Conservation (phyloP, 2,797 vertebrate species). For the Manis javanica region DNA sequence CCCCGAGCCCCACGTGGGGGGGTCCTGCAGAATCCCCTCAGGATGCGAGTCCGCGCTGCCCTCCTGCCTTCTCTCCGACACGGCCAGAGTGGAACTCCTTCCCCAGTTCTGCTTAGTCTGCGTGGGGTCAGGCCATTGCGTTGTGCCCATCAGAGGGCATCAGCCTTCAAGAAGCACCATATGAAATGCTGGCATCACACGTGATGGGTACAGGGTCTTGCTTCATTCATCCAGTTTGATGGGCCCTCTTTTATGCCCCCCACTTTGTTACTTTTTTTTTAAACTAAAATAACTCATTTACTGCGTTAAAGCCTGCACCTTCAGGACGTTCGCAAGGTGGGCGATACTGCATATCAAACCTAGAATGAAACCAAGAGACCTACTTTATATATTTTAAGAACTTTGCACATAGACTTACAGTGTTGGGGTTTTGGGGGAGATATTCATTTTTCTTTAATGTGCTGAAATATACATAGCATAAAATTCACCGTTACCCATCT, state of each 20-base stretch:
- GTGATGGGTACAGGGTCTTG: not conserved
- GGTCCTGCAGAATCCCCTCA: not conserved
- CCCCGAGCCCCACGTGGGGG: not conserved
- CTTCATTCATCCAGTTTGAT: not conserved
- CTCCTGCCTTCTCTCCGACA: not conserved
- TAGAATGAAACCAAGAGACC: not conserved
- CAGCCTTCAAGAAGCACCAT: constrained; percentile 8
- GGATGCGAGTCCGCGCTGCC: not conserved
- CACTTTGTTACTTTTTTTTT: not conserved
- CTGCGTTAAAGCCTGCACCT: constrained; percentile 6
- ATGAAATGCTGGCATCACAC: not conserved
- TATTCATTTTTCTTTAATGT: not conserved
- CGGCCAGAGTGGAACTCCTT: not conserved
- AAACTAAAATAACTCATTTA: constrained; percentile 38
- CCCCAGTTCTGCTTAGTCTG: not conserved
- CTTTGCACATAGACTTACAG: not conserved
- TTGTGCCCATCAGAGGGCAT: not conserved
- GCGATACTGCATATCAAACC: not conserved
- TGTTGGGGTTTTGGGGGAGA: not conserved
- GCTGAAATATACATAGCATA: not conserved
- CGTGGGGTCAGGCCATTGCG: not conserved
- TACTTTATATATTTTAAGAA: not conserved
- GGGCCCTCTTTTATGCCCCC: not conserved
- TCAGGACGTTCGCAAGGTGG: not conserved
- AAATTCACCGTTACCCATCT: not conserved